Base-by-base conservation (phyloP, 1,140 invertebrate genomes). In the Druon quercuslanigerum region DNA sequence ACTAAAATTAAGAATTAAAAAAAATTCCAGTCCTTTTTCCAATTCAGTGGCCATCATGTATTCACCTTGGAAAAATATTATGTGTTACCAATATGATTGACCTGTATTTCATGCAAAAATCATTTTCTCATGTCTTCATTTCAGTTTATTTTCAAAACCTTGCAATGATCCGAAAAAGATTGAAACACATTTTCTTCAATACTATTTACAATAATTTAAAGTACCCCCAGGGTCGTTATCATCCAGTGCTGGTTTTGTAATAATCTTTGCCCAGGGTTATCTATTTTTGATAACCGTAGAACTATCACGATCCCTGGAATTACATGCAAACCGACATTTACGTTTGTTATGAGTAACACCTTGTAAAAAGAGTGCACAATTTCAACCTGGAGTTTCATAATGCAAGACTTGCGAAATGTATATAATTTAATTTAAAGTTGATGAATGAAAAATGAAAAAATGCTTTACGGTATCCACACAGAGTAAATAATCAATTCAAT, bases 201-300 rank as follows among this genome's bases (percentile, higher is more conserved):
- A 70, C 56, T 74, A 50, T 74, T 33, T 74, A 54, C 52, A 72
- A 71, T 71, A 73, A 17, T 66, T 76, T n/a, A 51, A 75, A 33
- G 82, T 81, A 81, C 84, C 87, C 85, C 86, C 88, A 79, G 77
- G 74, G 83, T 73, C 51, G 84, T 84, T 83, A 86, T 80, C 82
- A 84, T 82, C 78, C 79, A 85, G 77, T 76, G 81, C 82, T 66
- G 60, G 40, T 89, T 83, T 88, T 85, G 83, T 81, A 86, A 87
- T 52, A 77, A 50, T 20, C 72, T 60, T 60, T 60, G 78, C 33
- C 19, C 5, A 71, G 72, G 79, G 86, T 87, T 87, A 89, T 88
- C 87, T 50, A 72, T 25, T 57, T 17, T 72, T 74, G 87, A 90
- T 90, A 89, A 90, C 87, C 88, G 73, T 73, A 74, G 75, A 79